Conservation (phyloP, 2,113 vertebrate species). For the Halcyon malimbica region DNA sequence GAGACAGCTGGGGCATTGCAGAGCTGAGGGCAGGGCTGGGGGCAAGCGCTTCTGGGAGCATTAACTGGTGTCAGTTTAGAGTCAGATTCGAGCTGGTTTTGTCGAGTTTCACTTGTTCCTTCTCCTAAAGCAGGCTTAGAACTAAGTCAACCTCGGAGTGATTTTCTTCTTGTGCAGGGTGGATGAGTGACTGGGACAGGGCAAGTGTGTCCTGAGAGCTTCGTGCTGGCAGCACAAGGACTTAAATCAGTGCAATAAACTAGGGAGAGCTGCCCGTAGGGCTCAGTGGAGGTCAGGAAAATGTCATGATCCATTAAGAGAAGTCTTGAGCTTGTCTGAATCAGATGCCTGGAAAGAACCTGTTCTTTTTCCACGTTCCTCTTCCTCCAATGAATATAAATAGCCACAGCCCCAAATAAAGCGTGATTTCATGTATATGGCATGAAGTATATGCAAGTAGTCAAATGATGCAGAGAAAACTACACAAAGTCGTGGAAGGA, state of each 20-base stretch:
- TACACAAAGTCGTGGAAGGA: background rate
- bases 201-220: background rate
- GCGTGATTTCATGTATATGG: background rate
- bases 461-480: background rate
- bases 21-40: fast-evolving
- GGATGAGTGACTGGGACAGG: background rate
- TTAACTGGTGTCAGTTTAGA: fast-evolving
- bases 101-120: fast-evolving
- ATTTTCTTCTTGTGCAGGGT: fast-evolving
- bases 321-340: background rate
- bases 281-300: background rate
- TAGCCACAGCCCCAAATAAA: background rate
- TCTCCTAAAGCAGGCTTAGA: too few relatives aligned
- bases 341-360: background rate
- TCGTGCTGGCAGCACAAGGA: background rate
- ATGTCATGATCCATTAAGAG: background rate
- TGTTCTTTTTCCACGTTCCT: background rate
- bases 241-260: fast-evolving
- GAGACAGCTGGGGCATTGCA: fast-evolving
- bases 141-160: too few relatives aligned
- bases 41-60: fast-evolving
- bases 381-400: background rate
- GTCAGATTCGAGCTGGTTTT: fast-evolving
- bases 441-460: background rate
- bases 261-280: background rate